Conservation (phyloP, 2,797 vertebrate species). For the Rhabdomys pumilio region DNA sequence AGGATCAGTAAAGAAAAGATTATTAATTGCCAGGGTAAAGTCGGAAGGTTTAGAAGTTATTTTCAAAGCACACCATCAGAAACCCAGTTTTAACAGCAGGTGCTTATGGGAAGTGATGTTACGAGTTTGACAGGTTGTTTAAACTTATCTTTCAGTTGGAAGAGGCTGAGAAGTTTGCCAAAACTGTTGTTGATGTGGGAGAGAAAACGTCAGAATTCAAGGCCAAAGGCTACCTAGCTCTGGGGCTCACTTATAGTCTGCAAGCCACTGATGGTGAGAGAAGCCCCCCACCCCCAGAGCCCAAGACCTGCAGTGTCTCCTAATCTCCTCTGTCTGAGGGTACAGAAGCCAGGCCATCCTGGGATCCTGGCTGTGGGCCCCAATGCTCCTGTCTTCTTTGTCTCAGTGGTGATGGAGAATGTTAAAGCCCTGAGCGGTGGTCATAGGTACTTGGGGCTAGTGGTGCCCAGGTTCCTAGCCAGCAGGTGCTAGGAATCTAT, state of each 20-base stretch:
- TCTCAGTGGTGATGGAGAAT: background rate
- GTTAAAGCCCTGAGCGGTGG: background rate
- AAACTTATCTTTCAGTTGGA: constrained; percentile 93
- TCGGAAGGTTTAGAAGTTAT: background rate
- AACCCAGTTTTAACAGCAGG: background rate
- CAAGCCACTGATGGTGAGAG: constrained; percentile 97
- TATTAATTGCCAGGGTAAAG: background rate
- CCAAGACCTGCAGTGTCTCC: background rate
- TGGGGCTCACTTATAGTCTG: constrained; percentile 97
- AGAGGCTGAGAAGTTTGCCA: constrained; percentile 97
- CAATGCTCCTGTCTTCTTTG: background rate
- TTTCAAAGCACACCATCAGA: constrained; percentile 61
- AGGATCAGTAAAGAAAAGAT: background rate
- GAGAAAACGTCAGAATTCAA: constrained; percentile 98
- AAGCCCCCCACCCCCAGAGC: fast-evolving
- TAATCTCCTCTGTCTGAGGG: background rate
- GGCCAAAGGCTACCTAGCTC: constrained; percentile 97
- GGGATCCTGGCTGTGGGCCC: fast-evolving
- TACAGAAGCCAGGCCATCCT: fast-evolving
- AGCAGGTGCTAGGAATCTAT: background rate
- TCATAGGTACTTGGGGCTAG: fast-evolving
- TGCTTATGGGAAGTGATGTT: constrained; percentile 8
- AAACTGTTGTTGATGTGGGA: constrained; percentile 96
- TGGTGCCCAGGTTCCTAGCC: background rate
- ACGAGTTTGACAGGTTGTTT: constrained; percentile 50